Conservation (phyloP, 1,140 invertebrate genomes). For the Cepaea nemoralis region DNA sequence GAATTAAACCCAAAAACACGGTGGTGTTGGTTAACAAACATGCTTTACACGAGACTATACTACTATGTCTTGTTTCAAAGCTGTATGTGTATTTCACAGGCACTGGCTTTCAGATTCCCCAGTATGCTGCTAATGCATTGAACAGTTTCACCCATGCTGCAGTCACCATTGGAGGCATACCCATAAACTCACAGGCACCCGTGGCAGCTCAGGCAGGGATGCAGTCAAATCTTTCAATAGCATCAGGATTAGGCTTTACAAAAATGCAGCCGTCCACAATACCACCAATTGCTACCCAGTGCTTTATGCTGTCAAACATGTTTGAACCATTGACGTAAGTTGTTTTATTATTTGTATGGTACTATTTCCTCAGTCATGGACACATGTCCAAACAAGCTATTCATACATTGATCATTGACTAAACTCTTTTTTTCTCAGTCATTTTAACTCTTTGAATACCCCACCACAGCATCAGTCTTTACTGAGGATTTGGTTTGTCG, state of each 20-base stretch:
- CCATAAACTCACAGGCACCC: constrained; percentile 6
- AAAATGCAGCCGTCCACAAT: constrained; percentile 67
- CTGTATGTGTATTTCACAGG: constrained; percentile 64
- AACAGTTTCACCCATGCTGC: constrained; percentile 71
- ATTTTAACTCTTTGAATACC: too few species aligned
- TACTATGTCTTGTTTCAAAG: too few species aligned
- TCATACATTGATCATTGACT: too few species aligned
- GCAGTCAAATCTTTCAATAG: constrained; percentile 8
- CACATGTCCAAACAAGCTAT: too few species aligned
- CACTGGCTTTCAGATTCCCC: constrained; percentile 88
- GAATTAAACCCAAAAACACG: too few species aligned
- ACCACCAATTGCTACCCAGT: constrained; percentile 96
- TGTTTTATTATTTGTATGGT: too few species aligned
- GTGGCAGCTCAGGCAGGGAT: constrained; percentile 26
- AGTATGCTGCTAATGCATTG: constrained; percentile 89
- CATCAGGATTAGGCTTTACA: constrained; percentile 36
- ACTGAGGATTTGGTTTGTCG: too few species aligned
- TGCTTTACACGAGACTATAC: too few species aligned
- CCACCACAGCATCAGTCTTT: too few species aligned
- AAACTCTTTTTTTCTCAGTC: too few species aligned
- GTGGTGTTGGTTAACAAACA: too few species aligned
- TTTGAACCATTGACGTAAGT: constrained; percentile 87
- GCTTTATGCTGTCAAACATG: constrained; percentile 99
- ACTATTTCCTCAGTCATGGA: too few species aligned
- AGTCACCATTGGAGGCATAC: constrained; percentile 27